phyloP scores from a whole-genome alignment of 2,113 vertebrate species.

The Platichthys flesus region DNA sequence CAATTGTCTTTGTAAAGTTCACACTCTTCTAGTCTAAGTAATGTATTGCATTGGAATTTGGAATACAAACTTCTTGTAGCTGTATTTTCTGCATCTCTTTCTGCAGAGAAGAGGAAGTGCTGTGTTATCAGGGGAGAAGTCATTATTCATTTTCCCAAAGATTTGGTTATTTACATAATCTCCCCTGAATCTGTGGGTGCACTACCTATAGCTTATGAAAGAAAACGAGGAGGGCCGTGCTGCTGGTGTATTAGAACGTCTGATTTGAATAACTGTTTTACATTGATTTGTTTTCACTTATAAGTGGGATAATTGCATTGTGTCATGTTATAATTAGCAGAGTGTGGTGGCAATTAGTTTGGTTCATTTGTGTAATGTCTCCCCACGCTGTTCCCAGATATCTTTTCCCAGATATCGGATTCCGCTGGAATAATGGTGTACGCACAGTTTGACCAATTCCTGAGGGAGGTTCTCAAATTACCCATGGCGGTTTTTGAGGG shows the following conservation, averaged over 20 bases:
- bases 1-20: conserved; percentile 15
- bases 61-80: conserved; percentile 14
- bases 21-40: conserved; percentile 17
- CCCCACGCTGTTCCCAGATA: conserved; percentile 83
- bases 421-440: conserved; percentile 92
- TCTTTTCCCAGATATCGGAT: conserved; percentile 98
- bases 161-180: conserved; percentile 70
- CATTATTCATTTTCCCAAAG: conserved; percentile 66
- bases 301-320: conserved; percentile 73
- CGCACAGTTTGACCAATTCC: conserved; percentile 94
- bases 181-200: conserved; percentile 56
- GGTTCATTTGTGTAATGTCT: conserved; percentile 56
- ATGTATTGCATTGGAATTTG: conserved; percentile 27
- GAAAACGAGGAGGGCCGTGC: conserved; percentile 17
- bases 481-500: conserved; percentile 97
- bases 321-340: conserved; percentile 69
- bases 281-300: conserved; percentile 74
- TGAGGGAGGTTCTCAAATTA: conserved; percentile 94
- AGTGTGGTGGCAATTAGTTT: conserved; percentile 70
- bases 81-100: conserved; percentile 28
- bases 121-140: conserved; percentile 46
- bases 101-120: conserved; percentile 30
- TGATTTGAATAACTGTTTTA: conserved; percentile 61
- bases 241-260: conserved; percentile 46
- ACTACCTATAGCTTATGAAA: conserved; percentile 29